A percentile compares a stretch with the other conserved stretches of the same genome.
Evolutionary conservation across 2,888 invertebrate species (phyloP).

Genomic region (Plagodis pulveraria): DNA sequence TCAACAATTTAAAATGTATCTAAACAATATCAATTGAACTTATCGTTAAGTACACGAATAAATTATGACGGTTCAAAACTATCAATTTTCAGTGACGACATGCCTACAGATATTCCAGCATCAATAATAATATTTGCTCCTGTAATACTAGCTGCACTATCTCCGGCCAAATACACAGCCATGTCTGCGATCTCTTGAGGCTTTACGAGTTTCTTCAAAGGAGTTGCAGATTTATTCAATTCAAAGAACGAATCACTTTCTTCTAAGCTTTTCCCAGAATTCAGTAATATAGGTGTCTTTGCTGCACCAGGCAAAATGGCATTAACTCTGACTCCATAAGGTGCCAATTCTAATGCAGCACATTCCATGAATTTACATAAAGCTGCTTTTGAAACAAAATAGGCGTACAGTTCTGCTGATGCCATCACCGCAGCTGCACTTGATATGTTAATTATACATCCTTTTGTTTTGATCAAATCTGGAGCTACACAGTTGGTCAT

Average conservation of each 20-base stretch:
- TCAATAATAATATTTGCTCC: slow-evolving; percentile 35
- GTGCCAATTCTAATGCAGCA: slow-evolving; percentile 87
- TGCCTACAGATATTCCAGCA: background rate
- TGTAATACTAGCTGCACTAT: slow-evolving; percentile 56
- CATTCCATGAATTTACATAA: slow-evolving; percentile 90
- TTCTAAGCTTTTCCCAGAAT: too few species aligned
- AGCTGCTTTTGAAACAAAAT: slow-evolving; percentile 89
- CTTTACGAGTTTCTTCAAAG: background rate
- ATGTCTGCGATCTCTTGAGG: slow-evolving; percentile 52
- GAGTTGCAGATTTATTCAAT: too few species aligned
- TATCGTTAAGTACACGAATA: too few species aligned
- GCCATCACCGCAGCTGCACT: too few species aligned
- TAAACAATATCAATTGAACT: too few species aligned
- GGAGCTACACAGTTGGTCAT: slow-evolving; percentile 44
- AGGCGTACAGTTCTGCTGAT: slow-evolving; percentile 53
- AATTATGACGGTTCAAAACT: too few species aligned
- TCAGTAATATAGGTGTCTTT: too few species aligned
- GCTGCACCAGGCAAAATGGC: slow-evolving; percentile 63
- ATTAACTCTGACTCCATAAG: slow-evolving; percentile 87
- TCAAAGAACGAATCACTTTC: too few species aligned
- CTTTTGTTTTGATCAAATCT: background rate
- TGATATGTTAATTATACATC: too few species aligned
- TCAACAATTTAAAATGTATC: too few species aligned
- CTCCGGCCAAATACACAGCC: slow-evolving; percentile 52
- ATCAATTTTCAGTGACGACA: too few species aligned